Evolutionary conservation across 2,888 invertebrate species (phyloP).

Genomic region (Meiosimyza platycephala): DNA sequence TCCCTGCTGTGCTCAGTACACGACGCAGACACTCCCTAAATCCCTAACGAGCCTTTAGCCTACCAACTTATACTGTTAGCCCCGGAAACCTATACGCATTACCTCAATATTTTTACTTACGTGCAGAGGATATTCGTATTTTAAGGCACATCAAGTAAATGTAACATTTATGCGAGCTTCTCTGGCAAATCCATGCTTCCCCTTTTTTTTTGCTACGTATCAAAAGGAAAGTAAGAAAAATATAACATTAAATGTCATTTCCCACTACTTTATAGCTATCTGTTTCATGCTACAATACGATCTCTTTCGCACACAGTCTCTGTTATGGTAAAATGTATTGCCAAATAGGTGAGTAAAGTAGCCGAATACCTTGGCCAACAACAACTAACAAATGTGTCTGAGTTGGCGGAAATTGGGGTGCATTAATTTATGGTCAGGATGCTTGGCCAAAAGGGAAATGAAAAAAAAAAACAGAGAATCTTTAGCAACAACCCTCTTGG

Average conservation of each 20-base stretch:
- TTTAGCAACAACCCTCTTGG: neutral
- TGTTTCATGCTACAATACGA: neutral
- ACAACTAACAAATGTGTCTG: neutral
- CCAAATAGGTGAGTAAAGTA: slow-evolving; percentile 47
- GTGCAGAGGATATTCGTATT: neutral
- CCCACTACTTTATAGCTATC: neutral
- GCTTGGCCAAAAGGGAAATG: slow-evolving; percentile 19
- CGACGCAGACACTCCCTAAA: neutral
- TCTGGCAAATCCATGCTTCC: neutral
- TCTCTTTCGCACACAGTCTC: neutral
- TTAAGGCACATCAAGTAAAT: neutral
- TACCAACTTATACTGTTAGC: slow-evolving; percentile 7
- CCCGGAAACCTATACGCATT: neutral
- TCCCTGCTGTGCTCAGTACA: neutral
- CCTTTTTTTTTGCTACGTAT: neutral
- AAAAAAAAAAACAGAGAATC: neutral
- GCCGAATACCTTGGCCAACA: neutral
- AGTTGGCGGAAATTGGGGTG: slow-evolving; percentile 41
- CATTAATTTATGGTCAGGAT: slow-evolving; percentile 46
- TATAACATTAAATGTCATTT: slow-evolving; percentile 15
- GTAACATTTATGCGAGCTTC: neutral
- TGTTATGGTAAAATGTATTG: slow-evolving; percentile 32
- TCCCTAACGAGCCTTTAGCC: slow-evolving; percentile 19
- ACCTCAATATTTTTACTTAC: neutral
- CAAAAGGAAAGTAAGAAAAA: neutral